Evolutionary conservation across 2,113 vertebrate species (phyloP).

Genomic region (Ammodytes marinus): DNA sequence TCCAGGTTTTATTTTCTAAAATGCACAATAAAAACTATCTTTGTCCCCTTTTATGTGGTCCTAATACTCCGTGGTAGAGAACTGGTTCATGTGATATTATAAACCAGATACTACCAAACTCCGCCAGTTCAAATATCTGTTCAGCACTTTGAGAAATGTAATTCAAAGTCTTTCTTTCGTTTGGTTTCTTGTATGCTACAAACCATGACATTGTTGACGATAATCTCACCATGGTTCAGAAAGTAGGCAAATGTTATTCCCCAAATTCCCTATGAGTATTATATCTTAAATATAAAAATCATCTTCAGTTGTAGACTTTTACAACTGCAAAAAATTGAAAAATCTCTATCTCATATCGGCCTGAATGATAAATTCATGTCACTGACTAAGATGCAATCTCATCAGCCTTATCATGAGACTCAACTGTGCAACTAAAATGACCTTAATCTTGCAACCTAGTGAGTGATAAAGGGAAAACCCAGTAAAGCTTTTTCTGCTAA

Average conservation of each 20-base stretch:
- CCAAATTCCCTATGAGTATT: not conserved
- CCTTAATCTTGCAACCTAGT: not conserved
- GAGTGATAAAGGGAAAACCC: not conserved
- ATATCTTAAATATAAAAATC: constrained; percentile 10
- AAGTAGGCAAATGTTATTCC: not conserved
- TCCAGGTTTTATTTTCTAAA: too few species aligned
- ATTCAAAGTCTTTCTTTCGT: not conserved
- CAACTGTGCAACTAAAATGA: not conserved
- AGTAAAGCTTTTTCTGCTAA: not conserved
- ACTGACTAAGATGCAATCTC: not conserved
- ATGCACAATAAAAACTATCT: too few species aligned
- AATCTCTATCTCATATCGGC: not conserved
- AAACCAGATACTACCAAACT: not conserved
- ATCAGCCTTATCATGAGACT: constrained; percentile 15
- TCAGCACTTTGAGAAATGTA: not conserved
- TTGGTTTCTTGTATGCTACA: too few species aligned
- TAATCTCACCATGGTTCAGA: not conserved
- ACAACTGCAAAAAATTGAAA: constrained; percentile 13
- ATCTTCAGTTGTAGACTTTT: not conserved
- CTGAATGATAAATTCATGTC: not conserved
- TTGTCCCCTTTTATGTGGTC: too few species aligned
- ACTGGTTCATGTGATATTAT: too few species aligned
- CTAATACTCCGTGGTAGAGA: too few species aligned
- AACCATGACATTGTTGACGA: not conserved
- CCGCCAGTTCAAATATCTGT: not conserved